Percentiles rank a stretch among this genome's conserved stretches.
phyloP scores from a whole-genome alignment of 2,113 vertebrate genomes.

The Fregata magnificens region DNA sequence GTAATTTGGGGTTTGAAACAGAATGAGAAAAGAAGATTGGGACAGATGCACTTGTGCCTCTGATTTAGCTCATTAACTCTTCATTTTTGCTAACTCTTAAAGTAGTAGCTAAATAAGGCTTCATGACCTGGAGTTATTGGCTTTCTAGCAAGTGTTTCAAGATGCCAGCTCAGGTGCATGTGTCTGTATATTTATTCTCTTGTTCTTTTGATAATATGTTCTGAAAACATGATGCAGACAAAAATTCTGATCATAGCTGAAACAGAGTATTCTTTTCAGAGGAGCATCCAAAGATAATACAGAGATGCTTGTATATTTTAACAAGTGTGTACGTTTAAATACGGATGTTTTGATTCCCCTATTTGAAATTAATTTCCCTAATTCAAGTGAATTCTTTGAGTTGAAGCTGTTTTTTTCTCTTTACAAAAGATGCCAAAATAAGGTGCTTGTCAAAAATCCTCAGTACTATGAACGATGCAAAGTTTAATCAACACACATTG shows the following conservation, averaged over 20 bases:
- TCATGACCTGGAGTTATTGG: not conserved
- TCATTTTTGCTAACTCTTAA: not conserved
- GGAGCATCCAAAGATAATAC: not conserved
- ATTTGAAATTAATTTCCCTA: not conserved
- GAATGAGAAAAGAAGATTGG: not conserved
- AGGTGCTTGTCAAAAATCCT: not conserved
- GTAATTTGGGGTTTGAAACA: not conserved
- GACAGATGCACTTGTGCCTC: not conserved
- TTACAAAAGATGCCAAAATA: not conserved
- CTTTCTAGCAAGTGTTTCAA: not conserved
- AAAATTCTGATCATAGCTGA: not conserved
- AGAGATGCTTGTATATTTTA: not conserved
- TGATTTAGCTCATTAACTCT: not conserved
- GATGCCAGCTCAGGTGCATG: accelerated
- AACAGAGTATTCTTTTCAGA: not conserved
- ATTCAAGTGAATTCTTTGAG: not conserved
- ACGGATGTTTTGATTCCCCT: not conserved
- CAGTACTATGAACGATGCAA: not conserved
- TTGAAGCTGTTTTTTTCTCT: not conserved
- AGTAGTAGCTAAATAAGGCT: not conserved
- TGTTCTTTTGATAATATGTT: not conserved
- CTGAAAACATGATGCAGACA: not conserved
- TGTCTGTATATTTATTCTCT: not conserved
- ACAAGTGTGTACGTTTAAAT: not conserved
- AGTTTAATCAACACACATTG: not conserved